Conservation (phyloP, 2,113 vertebrate genomes). For the Apodemus sylvaticus region DNA sequence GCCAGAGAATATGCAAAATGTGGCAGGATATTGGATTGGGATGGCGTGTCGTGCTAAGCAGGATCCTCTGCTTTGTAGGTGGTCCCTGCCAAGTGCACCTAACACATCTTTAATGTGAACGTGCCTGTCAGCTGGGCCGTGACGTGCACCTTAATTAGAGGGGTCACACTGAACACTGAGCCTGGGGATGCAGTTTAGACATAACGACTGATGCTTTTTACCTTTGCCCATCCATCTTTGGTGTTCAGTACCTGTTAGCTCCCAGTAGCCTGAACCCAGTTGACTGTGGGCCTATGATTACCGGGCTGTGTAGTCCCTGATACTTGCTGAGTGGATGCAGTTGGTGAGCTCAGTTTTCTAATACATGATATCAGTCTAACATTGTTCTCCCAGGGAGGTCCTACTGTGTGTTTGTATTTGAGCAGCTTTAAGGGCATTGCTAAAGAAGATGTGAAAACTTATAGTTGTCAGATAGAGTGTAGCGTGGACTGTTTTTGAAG, state of each 20-base stretch:
- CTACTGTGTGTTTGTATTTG: neutral
- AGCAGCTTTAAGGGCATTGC: neutral
- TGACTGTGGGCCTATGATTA: accelerated
- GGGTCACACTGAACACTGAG: too few species aligned
- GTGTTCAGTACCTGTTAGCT: neutral
- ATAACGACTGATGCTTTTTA: accelerated
- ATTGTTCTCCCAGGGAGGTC: neutral
- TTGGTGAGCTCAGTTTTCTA: neutral
- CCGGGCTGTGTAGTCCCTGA: neutral
- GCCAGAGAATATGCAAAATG: neutral
- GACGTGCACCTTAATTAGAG: neutral
- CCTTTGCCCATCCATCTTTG: neutral
- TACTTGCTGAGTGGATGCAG: neutral
- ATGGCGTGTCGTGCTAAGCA: neutral
- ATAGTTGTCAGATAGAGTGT: neutral
- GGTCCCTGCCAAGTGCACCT: too few species aligned
- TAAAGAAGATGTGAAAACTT: neutral
- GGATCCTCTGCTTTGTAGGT: neutral
- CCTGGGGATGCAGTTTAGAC: neutral
- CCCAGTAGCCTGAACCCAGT: neutral
- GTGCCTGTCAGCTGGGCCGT: neutral
- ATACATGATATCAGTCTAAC: neutral
- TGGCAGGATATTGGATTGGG: neutral
- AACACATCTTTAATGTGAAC: neutral
- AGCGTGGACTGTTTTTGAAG: neutral